Evolutionary conservation across 2,113 vertebrate genomes (phyloP).

Genomic region (Hyla sarda): DNA sequence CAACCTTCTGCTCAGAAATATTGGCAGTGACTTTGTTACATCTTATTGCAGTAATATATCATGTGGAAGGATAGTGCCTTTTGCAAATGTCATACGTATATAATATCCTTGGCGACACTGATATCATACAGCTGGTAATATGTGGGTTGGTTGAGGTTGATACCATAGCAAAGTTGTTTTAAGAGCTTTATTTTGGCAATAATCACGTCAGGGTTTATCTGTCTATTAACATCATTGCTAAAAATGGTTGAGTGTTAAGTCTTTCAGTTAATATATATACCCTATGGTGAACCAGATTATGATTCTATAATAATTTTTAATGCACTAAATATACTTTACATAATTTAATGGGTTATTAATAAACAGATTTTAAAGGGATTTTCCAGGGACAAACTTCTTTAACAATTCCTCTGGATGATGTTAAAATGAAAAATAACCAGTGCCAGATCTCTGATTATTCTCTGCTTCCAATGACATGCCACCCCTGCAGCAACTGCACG

Average conservation of each 20-base stretch:
- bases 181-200: constrained; percentile 37
- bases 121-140: constrained; percentile 12
- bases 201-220: background rate
- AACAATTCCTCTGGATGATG: too few species aligned
- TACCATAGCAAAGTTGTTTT: constrained; percentile 5
- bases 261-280: background rate
- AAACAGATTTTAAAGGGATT: too few species aligned
- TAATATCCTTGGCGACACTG: background rate
- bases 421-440: too few species aligned
- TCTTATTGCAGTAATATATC: constrained; percentile 13
- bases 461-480: too few species aligned
- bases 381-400: too few species aligned
- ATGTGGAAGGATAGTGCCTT: background rate
- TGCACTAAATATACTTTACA: background rate
- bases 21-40: constrained; percentile 10
- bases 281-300: background rate
- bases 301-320: background rate
- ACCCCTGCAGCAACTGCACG: too few species aligned
- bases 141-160: background rate
- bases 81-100: constrained; percentile 21
- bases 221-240: background rate
- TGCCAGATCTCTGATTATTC: too few species aligned
- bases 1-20: background rate
- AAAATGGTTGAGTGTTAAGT: background rate
- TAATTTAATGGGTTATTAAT: too few species aligned